phyloP scores from a whole-genome alignment of 2,113 vertebrate species.

The Sciurus niger region DNA sequence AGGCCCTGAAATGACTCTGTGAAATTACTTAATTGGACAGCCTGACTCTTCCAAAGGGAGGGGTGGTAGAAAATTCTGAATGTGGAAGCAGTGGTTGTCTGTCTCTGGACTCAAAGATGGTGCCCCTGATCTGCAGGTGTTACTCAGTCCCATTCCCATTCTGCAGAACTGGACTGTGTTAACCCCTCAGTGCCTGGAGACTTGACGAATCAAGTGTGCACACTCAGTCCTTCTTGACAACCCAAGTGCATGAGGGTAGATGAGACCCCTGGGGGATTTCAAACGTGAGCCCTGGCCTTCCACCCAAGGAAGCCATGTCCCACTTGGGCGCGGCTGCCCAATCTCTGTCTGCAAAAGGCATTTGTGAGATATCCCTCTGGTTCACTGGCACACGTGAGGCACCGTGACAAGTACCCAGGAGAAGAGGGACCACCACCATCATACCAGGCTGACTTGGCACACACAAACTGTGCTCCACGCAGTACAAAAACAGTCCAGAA shows the following conservation, averaged over 20 bases:
- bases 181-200: background rate
- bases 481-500: background rate
- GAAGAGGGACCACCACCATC: background rate
- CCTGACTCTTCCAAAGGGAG: slow-evolving; percentile 36
- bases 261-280: background rate
- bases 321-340: background rate
- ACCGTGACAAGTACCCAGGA: background rate
- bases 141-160: background rate
- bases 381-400: background rate
- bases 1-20: slow-evolving; percentile 78
- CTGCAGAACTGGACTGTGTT: background rate
- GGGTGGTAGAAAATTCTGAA: background rate
- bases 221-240: background rate
- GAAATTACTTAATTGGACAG: slow-evolving; percentile 69
- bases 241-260: background rate
- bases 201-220: background rate
- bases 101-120: background rate
- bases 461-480: background rate
- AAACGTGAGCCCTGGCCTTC: background rate
- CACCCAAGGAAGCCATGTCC: background rate
- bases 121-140: background rate
- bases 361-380: background rate
- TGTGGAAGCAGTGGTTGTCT: background rate
- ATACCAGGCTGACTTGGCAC: background rate
- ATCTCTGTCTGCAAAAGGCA: background rate